A percentile compares a stretch with the other conserved stretches of the same genome.
Conservation (phyloP, 2,113 vertebrate genomes). For the Lampris megalopsis region DNA sequence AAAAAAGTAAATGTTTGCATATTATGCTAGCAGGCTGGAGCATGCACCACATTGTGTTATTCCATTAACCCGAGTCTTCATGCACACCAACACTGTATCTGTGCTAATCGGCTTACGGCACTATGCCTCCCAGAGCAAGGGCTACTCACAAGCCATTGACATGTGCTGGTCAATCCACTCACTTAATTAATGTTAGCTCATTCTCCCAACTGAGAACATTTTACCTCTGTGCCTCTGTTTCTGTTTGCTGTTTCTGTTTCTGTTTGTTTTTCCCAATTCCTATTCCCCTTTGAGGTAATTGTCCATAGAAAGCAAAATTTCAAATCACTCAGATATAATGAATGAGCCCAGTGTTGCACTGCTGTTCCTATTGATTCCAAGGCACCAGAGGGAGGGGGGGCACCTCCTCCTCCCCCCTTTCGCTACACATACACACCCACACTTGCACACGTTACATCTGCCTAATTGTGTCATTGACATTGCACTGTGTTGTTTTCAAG, state of each 20-base stretch:
- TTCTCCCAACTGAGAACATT: conserved; percentile 8
- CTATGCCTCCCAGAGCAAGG: conserved; percentile 19
- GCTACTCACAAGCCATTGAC: conserved; percentile 8
- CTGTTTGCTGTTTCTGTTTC: not conserved
- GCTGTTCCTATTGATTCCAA: conserved; percentile 52
- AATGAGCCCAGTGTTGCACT: conserved; percentile 38
- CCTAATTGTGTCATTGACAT: conserved; percentile 13
- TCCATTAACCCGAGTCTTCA: conserved; percentile 71
- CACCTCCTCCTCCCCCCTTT: conserved; percentile 17
- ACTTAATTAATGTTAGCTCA: conserved; percentile 26
- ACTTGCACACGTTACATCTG: conserved; percentile 25
- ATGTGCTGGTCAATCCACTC: conserved; percentile 27
- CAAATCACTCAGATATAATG: conserved; percentile 48
- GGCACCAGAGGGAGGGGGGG: conserved; percentile 34
- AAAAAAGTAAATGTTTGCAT: conserved; percentile 81
- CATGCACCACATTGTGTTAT: conserved; percentile 54
- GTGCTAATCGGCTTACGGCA: conserved; percentile 56
- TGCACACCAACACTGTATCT: conserved; percentile 52
- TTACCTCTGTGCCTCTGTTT: not conserved
- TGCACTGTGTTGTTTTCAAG: conserved; percentile 44
- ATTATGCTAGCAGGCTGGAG: conserved; percentile 56
- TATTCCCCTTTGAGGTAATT: conserved; percentile 20
- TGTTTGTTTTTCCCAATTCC: conserved; percentile 11
- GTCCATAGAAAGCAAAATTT: conserved; percentile 29
- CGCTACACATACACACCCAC: no score